These are phyloP conservation scores for Rhabdomys pumilio DNA, from an alignment of 2,797 vertebrate genomes.

Conservation along the genomic window DNA sequence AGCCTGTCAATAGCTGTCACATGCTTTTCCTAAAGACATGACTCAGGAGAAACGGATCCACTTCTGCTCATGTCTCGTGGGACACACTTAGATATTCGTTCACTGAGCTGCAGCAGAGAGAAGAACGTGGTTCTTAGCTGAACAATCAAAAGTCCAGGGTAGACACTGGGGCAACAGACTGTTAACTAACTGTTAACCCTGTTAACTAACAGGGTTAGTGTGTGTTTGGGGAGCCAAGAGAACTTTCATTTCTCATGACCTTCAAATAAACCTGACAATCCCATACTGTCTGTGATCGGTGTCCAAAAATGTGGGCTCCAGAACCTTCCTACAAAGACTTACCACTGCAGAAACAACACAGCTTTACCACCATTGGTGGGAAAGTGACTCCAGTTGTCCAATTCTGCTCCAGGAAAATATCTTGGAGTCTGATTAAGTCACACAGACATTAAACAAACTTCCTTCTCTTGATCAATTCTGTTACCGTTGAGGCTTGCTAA, in stretches of 20 bases:
- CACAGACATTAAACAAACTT: slow-evolving; percentile 82
- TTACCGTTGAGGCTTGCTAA: slow-evolving; percentile 81
- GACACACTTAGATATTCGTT: not conserved
- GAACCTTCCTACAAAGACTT: slow-evolving; percentile 29
- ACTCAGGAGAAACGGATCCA: not conserved
- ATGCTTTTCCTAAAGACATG: not conserved
- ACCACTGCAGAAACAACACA: not conserved
- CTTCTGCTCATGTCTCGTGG: not conserved
- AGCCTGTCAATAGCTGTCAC: not conserved
- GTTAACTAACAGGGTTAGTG: not conserved
- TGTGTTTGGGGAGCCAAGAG: not conserved
- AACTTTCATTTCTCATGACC: slow-evolving; percentile 38
- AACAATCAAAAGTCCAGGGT: not conserved
- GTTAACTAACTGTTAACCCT: no score
- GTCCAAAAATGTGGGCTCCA: not conserved
- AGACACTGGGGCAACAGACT: not conserved
- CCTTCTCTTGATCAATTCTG: slow-evolving; percentile 78
- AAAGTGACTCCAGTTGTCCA: slow-evolving; percentile 72
- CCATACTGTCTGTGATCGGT: not conserved
- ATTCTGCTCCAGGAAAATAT: slow-evolving; percentile 70
- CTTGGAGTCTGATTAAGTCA: slow-evolving; percentile 82
- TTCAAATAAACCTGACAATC: not conserved
- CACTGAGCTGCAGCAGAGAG: not conserved
- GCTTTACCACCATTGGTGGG: not conserved
- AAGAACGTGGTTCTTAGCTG: not conserved